Conservation (phyloP, 1,140 invertebrate genomes). For the Cephus cinctus region DNA sequence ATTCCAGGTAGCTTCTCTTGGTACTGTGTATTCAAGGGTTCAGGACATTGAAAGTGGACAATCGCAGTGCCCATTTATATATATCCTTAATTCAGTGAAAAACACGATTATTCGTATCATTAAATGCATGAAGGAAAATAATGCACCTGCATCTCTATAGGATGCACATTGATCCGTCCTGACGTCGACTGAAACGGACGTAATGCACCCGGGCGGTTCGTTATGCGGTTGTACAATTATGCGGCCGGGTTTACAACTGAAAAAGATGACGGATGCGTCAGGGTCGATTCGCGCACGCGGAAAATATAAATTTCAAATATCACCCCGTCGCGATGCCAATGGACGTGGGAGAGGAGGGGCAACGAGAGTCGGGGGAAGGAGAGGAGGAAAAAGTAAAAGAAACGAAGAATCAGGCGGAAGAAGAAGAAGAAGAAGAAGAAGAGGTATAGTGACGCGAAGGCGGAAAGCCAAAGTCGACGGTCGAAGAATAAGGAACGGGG, state of each 20-base stretch:
- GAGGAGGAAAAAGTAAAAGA: too few relatives aligned
- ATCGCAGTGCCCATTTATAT: background rate
- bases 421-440: too few relatives aligned
- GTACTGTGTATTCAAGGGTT: background rate
- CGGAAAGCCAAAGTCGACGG: too few relatives aligned
- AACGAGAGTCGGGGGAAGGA: too few relatives aligned
- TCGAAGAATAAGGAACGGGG: too few relatives aligned
- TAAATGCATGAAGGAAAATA: too few relatives aligned
- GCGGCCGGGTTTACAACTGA: constrained; percentile 24
- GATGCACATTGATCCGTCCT: too few relatives aligned
- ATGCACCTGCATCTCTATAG: too few relatives aligned
- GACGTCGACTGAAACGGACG: background rate
- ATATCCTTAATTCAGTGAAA: background rate
- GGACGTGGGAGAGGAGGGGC: too few relatives aligned
- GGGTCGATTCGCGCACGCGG: constrained; percentile 25
- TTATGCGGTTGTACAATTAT: constrained; percentile 36
- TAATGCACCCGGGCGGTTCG: constrained; percentile 16
- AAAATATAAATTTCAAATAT: constrained; percentile 55
- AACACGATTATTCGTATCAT: background rate
- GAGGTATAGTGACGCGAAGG: too few relatives aligned
- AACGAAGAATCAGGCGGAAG: too few relatives aligned
- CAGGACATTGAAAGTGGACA: background rate
- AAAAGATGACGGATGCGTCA: constrained; percentile 49
- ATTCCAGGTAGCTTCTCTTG: background rate
- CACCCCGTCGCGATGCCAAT: constrained; percentile 12